Percentiles rank a stretch among this genome's conserved stretches.
phyloP scores from a whole-genome alignment of 2,113 vertebrate species.

The Zootoca vivipara region DNA sequence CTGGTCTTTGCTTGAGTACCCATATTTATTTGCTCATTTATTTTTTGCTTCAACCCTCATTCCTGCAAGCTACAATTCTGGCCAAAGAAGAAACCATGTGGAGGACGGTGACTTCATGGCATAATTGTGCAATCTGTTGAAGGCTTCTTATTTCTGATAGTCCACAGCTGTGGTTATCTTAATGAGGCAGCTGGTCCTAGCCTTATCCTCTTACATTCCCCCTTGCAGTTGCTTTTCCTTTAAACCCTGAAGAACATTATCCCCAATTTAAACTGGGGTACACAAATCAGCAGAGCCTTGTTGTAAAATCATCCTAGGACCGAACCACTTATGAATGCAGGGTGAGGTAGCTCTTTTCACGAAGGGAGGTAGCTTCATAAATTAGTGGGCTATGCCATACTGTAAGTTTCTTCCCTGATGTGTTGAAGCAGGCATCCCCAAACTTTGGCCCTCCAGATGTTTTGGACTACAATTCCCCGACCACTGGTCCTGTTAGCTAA shows the following conservation, averaged over 20 bases:
- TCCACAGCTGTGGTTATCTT: neutral
- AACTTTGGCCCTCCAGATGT: no score
- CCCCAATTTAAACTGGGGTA: neutral
- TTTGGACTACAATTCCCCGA: no score
- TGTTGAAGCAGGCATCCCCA: neutral
- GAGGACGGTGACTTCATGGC: neutral
- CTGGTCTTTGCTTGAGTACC: neutral
- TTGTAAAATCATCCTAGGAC: no score
- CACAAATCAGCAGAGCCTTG: neutral
- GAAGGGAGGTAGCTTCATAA: neutral
- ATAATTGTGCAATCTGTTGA: neutral
- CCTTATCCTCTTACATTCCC: no score
- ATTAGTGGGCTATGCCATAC: neutral
- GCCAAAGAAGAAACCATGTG: neutral
- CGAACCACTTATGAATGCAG: neutral
- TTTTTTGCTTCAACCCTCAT: neutral
- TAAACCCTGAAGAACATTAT: neutral
- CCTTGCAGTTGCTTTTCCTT: neutral
- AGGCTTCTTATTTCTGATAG: neutral
- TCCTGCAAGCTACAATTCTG: neutral
- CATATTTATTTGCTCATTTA: no score
- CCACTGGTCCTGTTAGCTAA: no score
- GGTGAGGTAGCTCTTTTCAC: neutral
- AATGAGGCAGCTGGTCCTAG: neutral
- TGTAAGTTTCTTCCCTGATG: neutral